Percentiles rank a stretch among this genome's conserved stretches.
These are phyloP conservation scores for Holacanthus passer DNA, from an alignment of 2,113 vertebrate genomes.

Conservation along the genomic window DNA sequence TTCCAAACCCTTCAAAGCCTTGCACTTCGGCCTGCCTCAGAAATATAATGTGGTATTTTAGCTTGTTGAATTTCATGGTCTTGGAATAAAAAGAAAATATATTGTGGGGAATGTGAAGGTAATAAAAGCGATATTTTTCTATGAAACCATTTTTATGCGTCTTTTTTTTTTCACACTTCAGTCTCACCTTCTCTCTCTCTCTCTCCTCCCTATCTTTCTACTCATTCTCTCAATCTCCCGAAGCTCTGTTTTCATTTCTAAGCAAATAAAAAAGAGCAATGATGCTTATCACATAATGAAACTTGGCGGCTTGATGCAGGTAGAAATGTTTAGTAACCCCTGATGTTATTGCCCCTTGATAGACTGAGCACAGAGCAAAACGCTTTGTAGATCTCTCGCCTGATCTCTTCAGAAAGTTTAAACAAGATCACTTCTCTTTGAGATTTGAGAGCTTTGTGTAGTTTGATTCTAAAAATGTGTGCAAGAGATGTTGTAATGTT, in stretches of 20 bases:
- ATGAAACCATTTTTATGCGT: constrained; percentile 85
- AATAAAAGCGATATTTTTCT: constrained; percentile 99
- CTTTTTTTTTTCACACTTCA: background rate
- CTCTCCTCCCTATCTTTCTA: constrained; percentile 9
- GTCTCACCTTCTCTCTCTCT: background rate
- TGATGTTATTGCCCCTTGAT: constrained; percentile 39
- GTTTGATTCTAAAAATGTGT: constrained; percentile 51
- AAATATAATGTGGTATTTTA: constrained; percentile 81
- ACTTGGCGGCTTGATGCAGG: constrained; percentile 40
- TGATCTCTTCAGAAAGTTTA: constrained; percentile 39
- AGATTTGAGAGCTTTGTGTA: constrained; percentile 24
- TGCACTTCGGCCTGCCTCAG: constrained; percentile 79
- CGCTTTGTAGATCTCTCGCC: constrained; percentile 17
- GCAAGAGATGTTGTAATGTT: constrained; percentile 22
- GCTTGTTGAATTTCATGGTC: constrained; percentile 90
- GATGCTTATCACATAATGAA: constrained; percentile 62
- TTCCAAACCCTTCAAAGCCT: constrained; percentile 58
- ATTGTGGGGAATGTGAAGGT: constrained; percentile 94
- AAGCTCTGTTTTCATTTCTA: constrained; percentile 46
- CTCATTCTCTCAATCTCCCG: constrained; percentile 22
- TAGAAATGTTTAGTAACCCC: constrained; percentile 20
- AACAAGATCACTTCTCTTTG: constrained; percentile 39
- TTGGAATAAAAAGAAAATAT: constrained; percentile 87
- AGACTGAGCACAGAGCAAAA: constrained; percentile 14
- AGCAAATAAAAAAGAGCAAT: constrained; percentile 37